Base-by-base conservation (phyloP, 2,113 vertebrate genomes). In the Lanius collurio region DNA sequence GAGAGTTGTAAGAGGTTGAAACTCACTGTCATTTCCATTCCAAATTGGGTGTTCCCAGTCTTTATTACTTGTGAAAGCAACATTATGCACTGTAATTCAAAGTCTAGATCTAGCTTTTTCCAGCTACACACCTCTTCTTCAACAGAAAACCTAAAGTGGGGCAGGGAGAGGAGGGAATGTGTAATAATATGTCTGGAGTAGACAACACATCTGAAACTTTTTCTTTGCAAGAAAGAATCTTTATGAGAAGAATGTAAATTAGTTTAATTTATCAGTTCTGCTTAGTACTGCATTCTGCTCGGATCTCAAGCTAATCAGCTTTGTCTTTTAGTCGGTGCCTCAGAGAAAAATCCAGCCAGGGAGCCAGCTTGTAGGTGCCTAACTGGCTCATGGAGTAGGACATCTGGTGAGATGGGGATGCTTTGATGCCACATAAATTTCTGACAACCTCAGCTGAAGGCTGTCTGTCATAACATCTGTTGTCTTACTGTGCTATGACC, bases 361-460 rank as follows among this genome's bases (percentile, higher is more conserved):
- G 28, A 92, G 60, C 56, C 73, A 94, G 91, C 80, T 83, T 91
- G 87, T 74, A 86, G 73, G 91, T 94, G 73, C 73, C 89, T 90
- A 56, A 84, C 76, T 89, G 80, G 83, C 93, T 89, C 62, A 78
- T 12, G 44, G 52, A 90, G 17, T 31, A 78, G 86, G 89, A 93
- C 83, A 93, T 94, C 89, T 94, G 93, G 76, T 5, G 5, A 90
- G 73, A 92, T 78, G 33, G 39, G 44, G 52, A 87, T 68, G 73
- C 86, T 94, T 80, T 95, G 88, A 94, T 97, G 96, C 78, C 79
- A 91, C 70, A 87, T 60, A 90, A 74, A 95, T 80, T 95, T 90
- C 91, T 86, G 80, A 95, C 69, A 91, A 86, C n/a, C 71, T 82
- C 89, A 87, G 52, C 64, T 86, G 60, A 97, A 94, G 75, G 62